These are phyloP conservation scores for Acrobasis suavella DNA, from an alignment of 2,888 invertebrate species.

Conservation along the genomic window DNA sequence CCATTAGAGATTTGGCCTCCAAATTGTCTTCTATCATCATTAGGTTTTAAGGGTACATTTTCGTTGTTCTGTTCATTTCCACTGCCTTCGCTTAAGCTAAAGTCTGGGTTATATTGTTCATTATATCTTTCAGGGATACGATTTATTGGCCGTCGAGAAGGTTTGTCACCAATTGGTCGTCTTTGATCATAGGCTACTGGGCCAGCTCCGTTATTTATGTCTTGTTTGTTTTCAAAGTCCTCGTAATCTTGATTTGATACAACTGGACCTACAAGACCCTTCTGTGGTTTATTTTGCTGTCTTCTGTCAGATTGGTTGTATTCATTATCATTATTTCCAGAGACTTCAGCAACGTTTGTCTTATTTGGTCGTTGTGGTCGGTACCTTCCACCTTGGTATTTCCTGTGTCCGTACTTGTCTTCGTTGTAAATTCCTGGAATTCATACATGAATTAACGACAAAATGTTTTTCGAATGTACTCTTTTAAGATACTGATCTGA, in stretches of 20 bases:
- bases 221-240: not conserved
- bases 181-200: not conserved
- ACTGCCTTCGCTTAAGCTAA: not conserved
- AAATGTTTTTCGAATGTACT: too few relatives aligned
- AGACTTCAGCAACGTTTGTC: conserved; percentile 24
- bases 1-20: conserved; percentile 5
- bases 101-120: conserved; percentile 1
- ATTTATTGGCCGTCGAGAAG: not conserved
- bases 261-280: conserved; percentile 14
- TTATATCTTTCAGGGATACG: not conserved
- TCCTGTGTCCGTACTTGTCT: conserved; percentile 61
- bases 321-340: conserved; percentile 21
- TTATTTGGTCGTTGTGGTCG: conserved; percentile 24
- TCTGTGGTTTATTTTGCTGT: conserved; percentile 19
- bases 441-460: conserved; percentile 14
- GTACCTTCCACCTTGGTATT: conserved; percentile 43
- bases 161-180: not conserved
- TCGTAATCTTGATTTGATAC: conserved; percentile 6
- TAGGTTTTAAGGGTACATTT: not conserved
- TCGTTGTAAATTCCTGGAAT: conserved; percentile 65
- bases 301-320: conserved; percentile 2
- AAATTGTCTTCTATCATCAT: conserved; percentile 4
- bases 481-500: too few relatives aligned
- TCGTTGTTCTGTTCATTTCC: not conserved
- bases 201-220: not conserved